phyloP scores from a whole-genome alignment of 2,113 vertebrate species.

The Oplegnathus fasciatus region DNA sequence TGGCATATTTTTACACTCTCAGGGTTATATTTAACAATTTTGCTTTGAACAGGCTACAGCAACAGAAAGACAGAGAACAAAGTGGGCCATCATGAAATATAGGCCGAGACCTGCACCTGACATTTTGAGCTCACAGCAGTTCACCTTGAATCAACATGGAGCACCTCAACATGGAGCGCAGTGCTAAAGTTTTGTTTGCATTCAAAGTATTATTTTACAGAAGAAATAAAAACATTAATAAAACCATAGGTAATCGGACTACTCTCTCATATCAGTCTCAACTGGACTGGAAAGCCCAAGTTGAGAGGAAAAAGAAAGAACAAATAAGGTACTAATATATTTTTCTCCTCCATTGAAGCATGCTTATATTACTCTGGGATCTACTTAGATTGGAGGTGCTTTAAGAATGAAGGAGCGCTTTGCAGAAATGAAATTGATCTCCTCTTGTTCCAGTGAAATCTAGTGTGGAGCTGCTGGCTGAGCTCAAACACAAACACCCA shows the following conservation, averaged over 20 bases:
- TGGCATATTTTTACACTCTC: background rate
- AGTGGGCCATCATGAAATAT: conserved; percentile 36
- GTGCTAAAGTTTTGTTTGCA: background rate
- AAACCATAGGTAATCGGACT: background rate
- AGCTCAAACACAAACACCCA: conserved; percentile 59
- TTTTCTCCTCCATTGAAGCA: conserved; percentile 1
- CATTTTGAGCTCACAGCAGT: conserved; percentile 40
- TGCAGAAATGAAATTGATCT: conserved; percentile 73
- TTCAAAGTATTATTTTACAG: background rate
- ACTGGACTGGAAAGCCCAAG: background rate
- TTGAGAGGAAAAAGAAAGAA: conserved; percentile 12
- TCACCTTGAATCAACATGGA: conserved; percentile 23
- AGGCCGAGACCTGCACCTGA: conserved; percentile 34
- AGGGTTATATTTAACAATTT: conserved; percentile 13
- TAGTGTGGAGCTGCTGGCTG: conserved; percentile 31
- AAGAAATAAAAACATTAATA: conserved; percentile 11
- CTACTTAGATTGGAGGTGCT: conserved; percentile 30
- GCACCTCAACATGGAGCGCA: background rate
- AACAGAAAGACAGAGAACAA: conserved; percentile 4
- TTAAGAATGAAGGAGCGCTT: conserved; percentile 50
- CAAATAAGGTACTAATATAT: conserved; percentile 22
- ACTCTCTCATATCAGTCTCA: conserved; percentile 1
- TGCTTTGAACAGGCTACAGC: background rate
- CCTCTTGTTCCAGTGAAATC: conserved; percentile 55
- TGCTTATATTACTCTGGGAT: conserved; percentile 53